Evolutionary conservation across 2,888 invertebrate genomes (phyloP), one percentile per base, ranked within the genome.

Genomic region (Marronus borbonicus): DNA sequence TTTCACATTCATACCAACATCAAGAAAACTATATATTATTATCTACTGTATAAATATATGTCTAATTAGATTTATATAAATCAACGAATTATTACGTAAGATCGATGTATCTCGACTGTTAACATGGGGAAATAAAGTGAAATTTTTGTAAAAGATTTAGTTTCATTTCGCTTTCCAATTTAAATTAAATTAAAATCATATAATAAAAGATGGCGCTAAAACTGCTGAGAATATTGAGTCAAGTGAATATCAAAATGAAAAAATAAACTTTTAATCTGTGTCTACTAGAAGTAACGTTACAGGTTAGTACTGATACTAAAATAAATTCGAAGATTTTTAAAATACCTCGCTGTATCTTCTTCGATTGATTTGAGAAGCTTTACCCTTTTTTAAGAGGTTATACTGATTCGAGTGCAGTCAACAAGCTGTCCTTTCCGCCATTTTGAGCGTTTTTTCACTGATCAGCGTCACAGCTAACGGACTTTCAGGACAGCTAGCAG

Each of bases 11-110:
- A 55, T 62, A 62, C 36, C 36, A 62, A 28, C 68, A 68, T 68
- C 28, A 17, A 39, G 36, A 39, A 65, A 39, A 44, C 36, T 12
- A 28, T 68, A 64, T 20, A 55, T 55, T 55, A 55, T 55, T 50
- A 68, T 50, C 49, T 24, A 12, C 50, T 39, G 36, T 68, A 66
- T 62, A 36, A 31, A 52, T 68, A 68, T 50, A 52, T 74, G 72
- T 74, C 72, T 76, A 55, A 68, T 55, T 76, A 77, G 72, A 77
- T 65, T 77, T 77, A 62, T 70, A 70, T 69, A 77, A 72, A 77
- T 55, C 77, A 77, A 77, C 77, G 77, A 77, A 77, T 77, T 77
- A 77, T 76, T 66, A 76, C 76, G 50, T 76, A 76, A 69, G 68
- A 31, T 77, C 55, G 44, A 77, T 77, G 77, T 77, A 69, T 62